These are phyloP conservation scores for Ophraella communa DNA, from an alignment of 2,888 invertebrate species.

Conservation along the genomic window DNA sequence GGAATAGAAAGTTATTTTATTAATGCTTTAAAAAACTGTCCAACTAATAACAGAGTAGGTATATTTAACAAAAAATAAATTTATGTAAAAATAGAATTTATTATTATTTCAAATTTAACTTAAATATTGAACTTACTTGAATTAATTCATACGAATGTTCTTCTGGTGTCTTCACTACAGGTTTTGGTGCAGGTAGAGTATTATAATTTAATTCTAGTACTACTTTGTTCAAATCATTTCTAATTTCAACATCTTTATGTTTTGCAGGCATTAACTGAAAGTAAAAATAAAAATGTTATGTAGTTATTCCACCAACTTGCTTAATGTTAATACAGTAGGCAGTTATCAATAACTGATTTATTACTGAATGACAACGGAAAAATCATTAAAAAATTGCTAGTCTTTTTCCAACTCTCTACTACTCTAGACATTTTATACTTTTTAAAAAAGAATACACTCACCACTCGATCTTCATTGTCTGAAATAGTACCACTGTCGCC, in stretches of 20 bases:
- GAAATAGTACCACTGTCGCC: conserved; percentile 88
- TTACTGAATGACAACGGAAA: too few species aligned
- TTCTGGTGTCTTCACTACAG: conserved; percentile 54
- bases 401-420: too few species aligned
- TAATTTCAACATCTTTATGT: conserved; percentile 53
- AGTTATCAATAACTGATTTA: too few species aligned
- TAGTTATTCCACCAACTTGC: too few species aligned
- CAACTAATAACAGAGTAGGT: too few species aligned
- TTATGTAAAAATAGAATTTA: too few species aligned
- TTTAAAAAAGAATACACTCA: conserved; percentile 25
- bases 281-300: conserved; percentile 20
- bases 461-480: conserved; percentile 78
- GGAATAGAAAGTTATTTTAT: not conserved
- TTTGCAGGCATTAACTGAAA: conserved; percentile 50
- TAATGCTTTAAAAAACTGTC: too few species aligned
- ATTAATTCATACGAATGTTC: conserved; percentile 55
- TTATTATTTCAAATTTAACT: too few species aligned
- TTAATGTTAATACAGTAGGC: too few species aligned
- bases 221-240: conserved; percentile 50
- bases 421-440: too few species aligned
- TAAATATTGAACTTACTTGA: conserved; percentile 47
- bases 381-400: too few species aligned
- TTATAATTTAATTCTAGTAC: conserved; percentile 60
- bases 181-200: conserved; percentile 63
- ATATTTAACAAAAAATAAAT: too few species aligned